A percentile compares a stretch with the other conserved stretches of the same genome.
phyloP scores from a whole-genome alignment of 1,140 invertebrate species.

The Aphis craccivora region DNA sequence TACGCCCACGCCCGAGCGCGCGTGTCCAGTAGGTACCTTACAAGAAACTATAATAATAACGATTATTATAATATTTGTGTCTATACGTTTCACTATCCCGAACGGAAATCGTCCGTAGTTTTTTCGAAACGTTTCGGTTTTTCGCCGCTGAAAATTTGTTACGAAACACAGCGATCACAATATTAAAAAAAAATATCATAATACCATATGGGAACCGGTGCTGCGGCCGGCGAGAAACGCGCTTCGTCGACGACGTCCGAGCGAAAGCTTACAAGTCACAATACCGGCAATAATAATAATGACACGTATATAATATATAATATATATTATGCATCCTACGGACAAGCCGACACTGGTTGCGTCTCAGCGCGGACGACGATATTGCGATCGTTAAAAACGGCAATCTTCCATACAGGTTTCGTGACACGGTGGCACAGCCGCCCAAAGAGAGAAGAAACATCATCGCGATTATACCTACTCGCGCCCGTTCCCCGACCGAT shows the following conservation, averaged over 20 bases:
- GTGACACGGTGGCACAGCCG: not conserved
- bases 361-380: not conserved
- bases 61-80: too few species aligned
- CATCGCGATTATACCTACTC: not conserved
- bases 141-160: not conserved
- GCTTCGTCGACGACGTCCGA: not conserved
- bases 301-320: not conserved
- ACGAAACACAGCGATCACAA: not conserved
- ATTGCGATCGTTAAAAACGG: not conserved
- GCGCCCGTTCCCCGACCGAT: not conserved
- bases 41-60: too few species aligned
- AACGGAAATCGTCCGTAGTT: not conserved
- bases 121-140: not conserved
- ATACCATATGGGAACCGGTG: not conserved
- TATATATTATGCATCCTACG: not conserved
- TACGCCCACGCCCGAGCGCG: not conserved
- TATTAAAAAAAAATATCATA: not conserved
- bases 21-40: not conserved
- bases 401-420: slow-evolving; percentile 14
- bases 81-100: too few species aligned
- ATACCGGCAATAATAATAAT: not conserved
- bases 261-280: not conserved
- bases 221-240: not conserved
- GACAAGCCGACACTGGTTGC: not conserved
- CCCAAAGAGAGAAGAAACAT: not conserved